phyloP scores from a whole-genome alignment of 2,888 invertebrate species.

The Clunio marinus region DNA sequence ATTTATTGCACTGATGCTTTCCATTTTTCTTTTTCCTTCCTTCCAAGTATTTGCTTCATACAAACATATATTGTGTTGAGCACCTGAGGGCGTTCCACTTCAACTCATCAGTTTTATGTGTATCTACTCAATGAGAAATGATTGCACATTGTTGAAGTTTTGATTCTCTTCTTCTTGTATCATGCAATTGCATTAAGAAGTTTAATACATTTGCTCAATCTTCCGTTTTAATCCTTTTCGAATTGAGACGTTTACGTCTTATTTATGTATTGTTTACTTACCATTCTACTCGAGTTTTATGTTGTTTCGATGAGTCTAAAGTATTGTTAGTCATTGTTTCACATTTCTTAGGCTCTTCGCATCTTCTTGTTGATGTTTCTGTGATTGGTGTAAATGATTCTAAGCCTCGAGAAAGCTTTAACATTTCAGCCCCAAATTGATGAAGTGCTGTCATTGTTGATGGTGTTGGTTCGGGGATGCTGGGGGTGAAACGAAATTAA shows the following conservation, averaged over 20 bases:
- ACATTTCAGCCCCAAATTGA: constrained; percentile 82
- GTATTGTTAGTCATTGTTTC: no score
- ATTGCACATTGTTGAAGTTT: not conserved
- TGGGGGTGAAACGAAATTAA: constrained; percentile 42
- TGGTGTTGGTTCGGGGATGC: constrained; percentile 67
- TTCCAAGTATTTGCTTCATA: no score
- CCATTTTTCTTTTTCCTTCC: no score
- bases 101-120: no score
- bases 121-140: no score
- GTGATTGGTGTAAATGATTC: constrained; percentile 59
- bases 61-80: no score
- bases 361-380: constrained; percentile 39
- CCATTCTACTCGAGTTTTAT: not conserved
- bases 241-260: not conserved
- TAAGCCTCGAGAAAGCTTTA: constrained; percentile 73
- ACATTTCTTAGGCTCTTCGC: no score
- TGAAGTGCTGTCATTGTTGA: constrained; percentile 81
- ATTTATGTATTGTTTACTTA: constrained; percentile 2
- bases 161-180: not conserved
- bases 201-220: not conserved
- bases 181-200: not conserved
- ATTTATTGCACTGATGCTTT: no score
- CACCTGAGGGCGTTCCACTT: no score
- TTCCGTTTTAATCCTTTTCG: not conserved
- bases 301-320: no score